Conservation (phyloP, 2,797 vertebrate genomes). For the Pelochelys cantorii region DNA sequence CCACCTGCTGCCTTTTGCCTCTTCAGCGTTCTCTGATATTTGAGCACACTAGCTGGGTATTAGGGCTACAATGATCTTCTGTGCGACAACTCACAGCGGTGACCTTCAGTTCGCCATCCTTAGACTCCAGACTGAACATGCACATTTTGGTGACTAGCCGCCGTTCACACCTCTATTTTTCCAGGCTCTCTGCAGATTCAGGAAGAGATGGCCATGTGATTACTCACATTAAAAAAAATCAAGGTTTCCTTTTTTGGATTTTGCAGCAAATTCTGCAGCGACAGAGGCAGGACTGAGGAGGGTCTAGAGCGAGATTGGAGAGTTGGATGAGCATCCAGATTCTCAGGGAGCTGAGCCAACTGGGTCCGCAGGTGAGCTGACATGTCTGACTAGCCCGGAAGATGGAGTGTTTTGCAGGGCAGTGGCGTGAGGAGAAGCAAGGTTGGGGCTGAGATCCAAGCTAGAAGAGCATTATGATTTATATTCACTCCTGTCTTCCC, state of each 20-base stretch:
- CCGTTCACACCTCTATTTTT: neutral
- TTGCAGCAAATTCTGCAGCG: neutral
- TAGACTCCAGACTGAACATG: neutral
- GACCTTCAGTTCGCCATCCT: neutral
- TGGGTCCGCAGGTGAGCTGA: neutral
- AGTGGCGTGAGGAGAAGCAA: neutral
- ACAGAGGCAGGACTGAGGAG: neutral
- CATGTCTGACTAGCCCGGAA: neutral
- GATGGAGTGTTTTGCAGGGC: neutral
- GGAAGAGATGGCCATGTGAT: neutral
- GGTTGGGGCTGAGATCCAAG: neutral
- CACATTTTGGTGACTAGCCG: neutral
- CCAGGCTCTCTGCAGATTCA: neutral
- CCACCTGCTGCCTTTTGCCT: neutral
- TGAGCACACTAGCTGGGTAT: neutral
- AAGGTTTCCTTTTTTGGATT: neutral
- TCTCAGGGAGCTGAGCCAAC: neutral
- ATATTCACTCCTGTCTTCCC: neutral
- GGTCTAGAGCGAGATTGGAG: neutral
- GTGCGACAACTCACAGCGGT: neutral
- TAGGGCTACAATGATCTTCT: neutral
- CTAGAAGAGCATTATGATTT: neutral
- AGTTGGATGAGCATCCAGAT: neutral
- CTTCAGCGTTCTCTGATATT: neutral
- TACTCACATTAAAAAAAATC: neutral